phyloP scores from a whole-genome alignment of 2,113 vertebrate genomes.

The Empidonax traillii region DNA sequence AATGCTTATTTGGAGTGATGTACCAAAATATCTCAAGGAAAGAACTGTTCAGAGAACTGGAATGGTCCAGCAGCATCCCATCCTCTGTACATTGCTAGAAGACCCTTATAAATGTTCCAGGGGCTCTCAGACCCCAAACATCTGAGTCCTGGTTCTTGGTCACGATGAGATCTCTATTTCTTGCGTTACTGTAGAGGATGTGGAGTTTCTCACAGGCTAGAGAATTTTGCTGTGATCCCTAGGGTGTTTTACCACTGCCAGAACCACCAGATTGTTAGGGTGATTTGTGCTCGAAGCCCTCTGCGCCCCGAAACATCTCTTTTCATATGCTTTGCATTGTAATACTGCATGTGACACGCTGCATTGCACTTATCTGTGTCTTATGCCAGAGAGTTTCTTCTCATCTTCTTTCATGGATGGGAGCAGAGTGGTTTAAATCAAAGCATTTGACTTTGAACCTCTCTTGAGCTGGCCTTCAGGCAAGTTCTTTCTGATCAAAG shows the following conservation, averaged over 20 bases:
- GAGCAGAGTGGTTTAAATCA: slow-evolving; percentile 66
- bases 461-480: slow-evolving; percentile 64
- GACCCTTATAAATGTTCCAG: not conserved
- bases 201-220: not conserved
- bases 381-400: slow-evolving; percentile 34
- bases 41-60: not conserved
- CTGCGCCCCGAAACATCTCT: not conserved
- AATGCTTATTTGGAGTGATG: not conserved
- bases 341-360: not conserved
- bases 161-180: not conserved
- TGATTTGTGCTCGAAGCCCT: not conserved
- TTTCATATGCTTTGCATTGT: not conserved
- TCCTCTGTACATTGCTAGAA: not conserved
- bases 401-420: slow-evolving; percentile 60
- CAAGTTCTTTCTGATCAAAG: slow-evolving; percentile 69
- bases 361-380: slow-evolving; percentile 12
- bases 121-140: not conserved
- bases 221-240: not conserved
- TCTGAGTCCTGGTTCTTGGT: not conserved
- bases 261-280: not conserved
- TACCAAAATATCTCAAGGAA: not conserved
- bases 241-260: not conserved
- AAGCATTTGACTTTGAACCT: slow-evolving; percentile 70
- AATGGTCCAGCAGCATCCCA: not conserved
- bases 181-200: not conserved